Evolutionary conservation across 1,140 invertebrate species (phyloP), one percentile per base, ranked within the genome.

Genomic region (Anastatus disparis): DNA sequence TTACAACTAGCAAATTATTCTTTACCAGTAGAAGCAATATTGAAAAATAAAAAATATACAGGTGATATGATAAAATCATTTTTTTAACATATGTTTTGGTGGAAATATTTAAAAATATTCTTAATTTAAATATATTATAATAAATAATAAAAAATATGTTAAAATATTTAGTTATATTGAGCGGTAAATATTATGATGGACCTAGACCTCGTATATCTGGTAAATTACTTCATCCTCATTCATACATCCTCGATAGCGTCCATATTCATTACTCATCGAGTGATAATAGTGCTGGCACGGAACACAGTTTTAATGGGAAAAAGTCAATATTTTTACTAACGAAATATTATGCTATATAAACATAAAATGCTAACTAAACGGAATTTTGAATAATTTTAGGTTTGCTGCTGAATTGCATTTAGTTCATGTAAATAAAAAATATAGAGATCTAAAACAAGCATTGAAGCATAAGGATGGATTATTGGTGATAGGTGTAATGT

Each of bases 351-450:
- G 24, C 24, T 24, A 26, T n/a, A 35, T 2, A 1, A 55, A 35
- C 20, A 20, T 17, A 17, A 20, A 55, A 2, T 35, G 31, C 10
- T 35, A 35, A 35, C 31, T 35, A 35, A 35, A 35, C 4, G 10
- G 31, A 35, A 35, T 35, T 52, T 2, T 29, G n/a, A 55, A 55
- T 31, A 55, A 56, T 35, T 58, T 22, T 8, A 63, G 61, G 8
- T 63, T 15, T 50, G 61, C 61, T 24, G 17, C 44, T 2, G 61
- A 63, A 13, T n/a, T 63, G 3, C 61, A 63, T 46, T 38, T 63
- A 27, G 61, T 63, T 2, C 61, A 50, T 20, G n/a, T 35, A 1
- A 63, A 63, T 27, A 10, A 12, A 15, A 63, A 52, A 52, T 63
- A 63, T 50, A 15, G 13, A 6, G 22, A 48, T 50, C 1, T 38